phyloP scores from a whole-genome alignment of 2,113 vertebrate species.

The Sus scrofa region DNA sequence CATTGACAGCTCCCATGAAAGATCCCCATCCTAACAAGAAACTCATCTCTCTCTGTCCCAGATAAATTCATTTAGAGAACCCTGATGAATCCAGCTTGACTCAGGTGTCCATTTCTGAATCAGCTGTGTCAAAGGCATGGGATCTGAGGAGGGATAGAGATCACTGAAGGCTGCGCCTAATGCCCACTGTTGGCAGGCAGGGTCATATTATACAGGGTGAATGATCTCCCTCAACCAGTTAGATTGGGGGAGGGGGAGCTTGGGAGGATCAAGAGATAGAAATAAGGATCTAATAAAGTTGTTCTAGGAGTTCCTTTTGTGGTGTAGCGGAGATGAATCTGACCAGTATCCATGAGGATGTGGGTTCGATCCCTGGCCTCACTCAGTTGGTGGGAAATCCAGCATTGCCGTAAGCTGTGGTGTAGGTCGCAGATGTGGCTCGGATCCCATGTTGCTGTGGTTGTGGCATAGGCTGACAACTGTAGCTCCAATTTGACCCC shows the following conservation, averaged over 20 bases:
- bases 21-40: not conserved
- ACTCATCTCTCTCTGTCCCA: not conserved
- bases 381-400: too few species aligned
- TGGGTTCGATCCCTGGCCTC: too few species aligned
- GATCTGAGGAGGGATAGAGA: not conserved
- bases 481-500: too few species aligned
- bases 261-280: not conserved
- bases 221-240: not conserved
- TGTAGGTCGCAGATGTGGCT: too few species aligned
- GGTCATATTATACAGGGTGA: not conserved
- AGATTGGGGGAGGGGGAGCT: not conserved
- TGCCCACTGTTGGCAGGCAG: not conserved
- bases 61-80: not conserved
- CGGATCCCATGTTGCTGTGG: too few species aligned
- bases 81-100: not conserved
- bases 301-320: not conserved
- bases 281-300: not conserved
- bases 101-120: not conserved
- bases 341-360: too few species aligned
- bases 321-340: too few species aligned
- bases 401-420: too few species aligned
- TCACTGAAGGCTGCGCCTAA: not conserved
- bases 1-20: rapidly evolving
- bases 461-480: too few species aligned
- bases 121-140: not conserved